Conservation (phyloP, 1,140 invertebrate genomes). For the Drosophila nasuta region DNA sequence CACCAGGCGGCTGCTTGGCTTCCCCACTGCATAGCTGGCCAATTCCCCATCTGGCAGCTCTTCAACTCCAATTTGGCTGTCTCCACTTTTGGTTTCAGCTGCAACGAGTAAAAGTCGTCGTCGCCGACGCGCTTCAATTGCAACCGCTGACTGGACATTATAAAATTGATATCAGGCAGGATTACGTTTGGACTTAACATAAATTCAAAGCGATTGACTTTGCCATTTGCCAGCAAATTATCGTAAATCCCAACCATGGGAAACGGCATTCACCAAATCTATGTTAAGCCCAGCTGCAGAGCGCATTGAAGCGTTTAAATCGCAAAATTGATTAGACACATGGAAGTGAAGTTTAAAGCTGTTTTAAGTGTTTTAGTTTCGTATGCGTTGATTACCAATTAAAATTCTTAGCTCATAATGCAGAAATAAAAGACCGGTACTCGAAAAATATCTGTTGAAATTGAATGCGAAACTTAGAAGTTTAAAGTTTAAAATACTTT, state of each 20-base stretch:
- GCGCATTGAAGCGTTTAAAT: not conserved
- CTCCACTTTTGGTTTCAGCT: constrained; percentile 74
- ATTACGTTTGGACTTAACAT: constrained; percentile 73
- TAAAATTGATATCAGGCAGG: constrained; percentile 73
- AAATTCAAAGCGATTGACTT: constrained; percentile 67
- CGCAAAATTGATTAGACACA: constrained; percentile 4
- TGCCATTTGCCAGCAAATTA: constrained; percentile 32
- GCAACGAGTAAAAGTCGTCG: constrained; percentile 71
- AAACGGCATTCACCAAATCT: constrained; percentile 8
- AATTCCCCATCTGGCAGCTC: not conserved
- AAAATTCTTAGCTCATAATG: not conserved
- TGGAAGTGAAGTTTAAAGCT: not conserved
- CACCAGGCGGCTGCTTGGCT: constrained; percentile 16
- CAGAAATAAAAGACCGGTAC: not conserved
- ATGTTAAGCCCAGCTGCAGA: not conserved
- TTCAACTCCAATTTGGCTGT: constrained; percentile 57
- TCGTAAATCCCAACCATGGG: constrained; percentile 41
- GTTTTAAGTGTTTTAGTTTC: not conserved
- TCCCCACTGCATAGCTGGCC: constrained; percentile 5
- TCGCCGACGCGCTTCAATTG: constrained; percentile 30
- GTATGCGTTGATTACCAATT: not conserved
- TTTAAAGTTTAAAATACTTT: too few species aligned
- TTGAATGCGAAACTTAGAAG: too few species aligned
- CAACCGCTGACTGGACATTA: constrained; percentile 69
- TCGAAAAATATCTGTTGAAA: too few species aligned